Evolutionary conservation across 2,888 invertebrate species (phyloP), one percentile per base, ranked within the genome.

Genomic region (Harpalus rubripes): DNA sequence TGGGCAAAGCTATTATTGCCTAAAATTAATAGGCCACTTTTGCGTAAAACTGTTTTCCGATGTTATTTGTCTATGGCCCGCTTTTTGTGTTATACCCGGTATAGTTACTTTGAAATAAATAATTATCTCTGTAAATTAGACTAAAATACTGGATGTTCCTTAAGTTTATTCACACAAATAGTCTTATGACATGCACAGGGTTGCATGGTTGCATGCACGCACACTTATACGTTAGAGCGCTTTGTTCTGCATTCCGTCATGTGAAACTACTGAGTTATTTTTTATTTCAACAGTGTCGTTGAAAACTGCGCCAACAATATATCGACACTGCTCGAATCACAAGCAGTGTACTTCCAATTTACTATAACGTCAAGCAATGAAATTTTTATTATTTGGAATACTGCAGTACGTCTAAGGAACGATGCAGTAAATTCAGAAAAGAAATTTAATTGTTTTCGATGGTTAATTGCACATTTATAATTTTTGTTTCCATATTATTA

Each of bases 201-300:
- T 16, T 15, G 58, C 26, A 65, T 32, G n/a, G n/a, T 22, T 22
- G 61, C 26, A 65, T 32, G 15, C 32, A 65, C 26, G 32, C 15
- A 68, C 39, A 63, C 63, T 63, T 18, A 32, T 26, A 63, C 22
- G 15, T 39, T 68, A 39, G 39, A 15, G 1, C n/a, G 68, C 68
- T 39, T 68, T 68, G 68, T 68, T 68, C 68, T 68, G 68, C 68
- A 68, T 68, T 68, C 12, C n/a, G 68, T 68, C 68, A 68, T 68
- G 39, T 68, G 39, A 63, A 68, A 7, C 12, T 32, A 32, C 15
- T 39, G n/a, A 68, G 68, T 68, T 68, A 63, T 26, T 63, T 63
- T 63, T 63, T 63, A 63, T 63, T 63, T 63, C 63, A 63, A 63
- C 26, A 63, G 63, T 10, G 18, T 22, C 26, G 63, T 63, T 68